phyloP scores from a whole-genome alignment of 1,140 invertebrate species.

The Dolichoris vasculosae region DNA sequence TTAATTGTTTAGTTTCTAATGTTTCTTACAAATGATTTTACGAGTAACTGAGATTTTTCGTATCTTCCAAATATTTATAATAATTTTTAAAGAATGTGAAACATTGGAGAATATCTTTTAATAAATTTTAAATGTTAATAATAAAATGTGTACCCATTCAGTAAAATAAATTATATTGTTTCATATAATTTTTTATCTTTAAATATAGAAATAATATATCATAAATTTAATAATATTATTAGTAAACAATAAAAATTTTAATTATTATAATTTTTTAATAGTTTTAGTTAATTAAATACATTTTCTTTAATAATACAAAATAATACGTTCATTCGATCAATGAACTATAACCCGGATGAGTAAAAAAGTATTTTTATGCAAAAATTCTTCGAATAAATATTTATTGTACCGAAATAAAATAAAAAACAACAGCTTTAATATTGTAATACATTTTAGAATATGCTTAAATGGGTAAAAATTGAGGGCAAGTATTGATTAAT shows the following conservation, averaged over 20 bases:
- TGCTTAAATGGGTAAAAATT: not conserved
- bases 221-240: too few species aligned
- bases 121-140: not conserved
- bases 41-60: too few species aligned
- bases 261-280: too few species aligned
- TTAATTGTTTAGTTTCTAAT: not conserved
- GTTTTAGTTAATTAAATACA: too few species aligned
- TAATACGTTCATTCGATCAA: too few species aligned
- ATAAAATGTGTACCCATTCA: not conserved
- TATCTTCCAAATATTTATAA: not conserved
- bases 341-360: too few species aligned
- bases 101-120: not conserved
- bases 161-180: not conserved
- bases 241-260: too few species aligned
- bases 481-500: constrained; percentile 3
- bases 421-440: not conserved
- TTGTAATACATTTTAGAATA: constrained; percentile 15
- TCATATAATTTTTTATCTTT: not conserved
- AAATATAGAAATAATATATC: too few species aligned
- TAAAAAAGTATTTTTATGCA: too few species aligned
- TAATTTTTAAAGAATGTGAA: not conserved
- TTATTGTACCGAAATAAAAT: not conserved
- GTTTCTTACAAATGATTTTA: not conserved
- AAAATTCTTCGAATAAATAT: too few species aligned
- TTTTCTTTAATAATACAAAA: too few species aligned